Evolutionary conservation across 2,888 invertebrate species (phyloP).

Genomic region (Chelonus formosanus): DNA sequence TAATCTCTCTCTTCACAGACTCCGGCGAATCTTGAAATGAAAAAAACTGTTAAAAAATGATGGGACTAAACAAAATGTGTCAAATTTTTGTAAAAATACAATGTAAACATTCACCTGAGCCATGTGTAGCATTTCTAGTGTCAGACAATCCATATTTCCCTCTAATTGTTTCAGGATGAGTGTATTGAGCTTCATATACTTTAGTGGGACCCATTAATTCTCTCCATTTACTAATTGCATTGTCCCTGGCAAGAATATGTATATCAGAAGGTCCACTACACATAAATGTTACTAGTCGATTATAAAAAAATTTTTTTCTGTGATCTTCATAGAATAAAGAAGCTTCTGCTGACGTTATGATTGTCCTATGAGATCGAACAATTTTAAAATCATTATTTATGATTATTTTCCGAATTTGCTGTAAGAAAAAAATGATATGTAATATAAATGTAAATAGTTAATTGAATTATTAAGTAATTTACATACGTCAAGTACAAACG

Average conservation of each 20-base stretch:
- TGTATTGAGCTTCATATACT: conserved; percentile 81
- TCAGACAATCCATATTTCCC: conserved; percentile 90
- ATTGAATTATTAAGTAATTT: no score
- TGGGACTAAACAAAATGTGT: no score
- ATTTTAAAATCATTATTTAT: conserved; percentile 76
- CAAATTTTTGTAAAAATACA: conserved; percentile 7
- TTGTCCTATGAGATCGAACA: conserved; percentile 73
- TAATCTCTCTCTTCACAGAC: conserved; percentile 81
- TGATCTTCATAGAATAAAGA: conserved; percentile 86
- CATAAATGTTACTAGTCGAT: conserved; percentile 84
- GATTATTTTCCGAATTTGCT: conserved; percentile 75
- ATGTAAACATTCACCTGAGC: conserved; percentile 75
- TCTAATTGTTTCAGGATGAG: conserved; percentile 80
- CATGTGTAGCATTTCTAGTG: conserved; percentile 93
- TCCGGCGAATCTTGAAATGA: conserved; percentile 74
- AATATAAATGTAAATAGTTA: no score
- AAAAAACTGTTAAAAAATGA: not conserved
- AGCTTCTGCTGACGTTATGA: conserved; percentile 72
- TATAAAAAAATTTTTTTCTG: conserved; percentile 82
- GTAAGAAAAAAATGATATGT: conserved; percentile 45
- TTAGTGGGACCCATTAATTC: conserved; percentile 90
- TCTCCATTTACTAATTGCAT: conserved; percentile 85
- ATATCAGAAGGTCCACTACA: conserved; percentile 85
- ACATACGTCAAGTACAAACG: conserved; percentile 71
- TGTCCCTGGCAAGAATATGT: conserved; percentile 78